phyloP scores from a whole-genome alignment of 2,888 invertebrate species.

The Ashinkailepas kermadecensis region DNA sequence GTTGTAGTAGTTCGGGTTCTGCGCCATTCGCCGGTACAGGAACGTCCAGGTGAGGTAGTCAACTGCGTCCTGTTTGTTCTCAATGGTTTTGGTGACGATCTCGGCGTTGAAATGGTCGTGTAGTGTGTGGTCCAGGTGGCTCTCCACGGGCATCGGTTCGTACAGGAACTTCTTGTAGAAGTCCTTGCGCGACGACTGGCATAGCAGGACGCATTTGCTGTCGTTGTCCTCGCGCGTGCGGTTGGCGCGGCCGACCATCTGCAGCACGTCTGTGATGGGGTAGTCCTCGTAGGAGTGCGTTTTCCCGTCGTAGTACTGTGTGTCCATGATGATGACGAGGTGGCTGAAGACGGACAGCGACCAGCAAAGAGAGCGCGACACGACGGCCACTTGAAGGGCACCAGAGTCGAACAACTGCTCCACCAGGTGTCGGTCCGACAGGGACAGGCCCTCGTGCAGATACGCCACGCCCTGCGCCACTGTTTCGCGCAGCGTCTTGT shows the following conservation, averaged over 20 bases:
- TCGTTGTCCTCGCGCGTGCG: slow-evolving; percentile 85
- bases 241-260: slow-evolving; percentile 96
- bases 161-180: slow-evolving; percentile 92
- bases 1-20: slow-evolving; percentile 99
- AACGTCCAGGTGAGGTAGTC: slow-evolving; percentile 99
- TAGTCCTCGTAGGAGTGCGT: slow-evolving; percentile 83
- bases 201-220: slow-evolving; percentile 91
- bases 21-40: slow-evolving; percentile 89
- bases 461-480: slow-evolving; percentile 90
- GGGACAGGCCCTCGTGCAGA: slow-evolving; percentile 85
- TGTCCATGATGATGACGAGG: slow-evolving; percentile 94
- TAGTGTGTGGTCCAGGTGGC: slow-evolving; percentile 92
- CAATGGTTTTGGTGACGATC: slow-evolving; percentile 98
- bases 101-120: slow-evolving; percentile 99
- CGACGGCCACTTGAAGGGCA: slow-evolving; percentile 81
- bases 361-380: slow-evolving; percentile 87
- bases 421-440: slow-evolving; percentile 77
- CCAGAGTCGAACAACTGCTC: slow-evolving; percentile 89
- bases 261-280: slow-evolving; percentile 90
- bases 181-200: slow-evolving; percentile 94
- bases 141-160: slow-evolving; percentile 48
- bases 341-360: slow-evolving; percentile 82
- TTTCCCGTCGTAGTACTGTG: slow-evolving; percentile 82
- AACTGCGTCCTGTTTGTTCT: slow-evolving; percentile 99
- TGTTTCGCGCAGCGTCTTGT: slow-evolving; percentile 76